Evolutionary conservation across 2,113 vertebrate species (phyloP).

Genomic region (Gadus chalcogrammus): DNA sequence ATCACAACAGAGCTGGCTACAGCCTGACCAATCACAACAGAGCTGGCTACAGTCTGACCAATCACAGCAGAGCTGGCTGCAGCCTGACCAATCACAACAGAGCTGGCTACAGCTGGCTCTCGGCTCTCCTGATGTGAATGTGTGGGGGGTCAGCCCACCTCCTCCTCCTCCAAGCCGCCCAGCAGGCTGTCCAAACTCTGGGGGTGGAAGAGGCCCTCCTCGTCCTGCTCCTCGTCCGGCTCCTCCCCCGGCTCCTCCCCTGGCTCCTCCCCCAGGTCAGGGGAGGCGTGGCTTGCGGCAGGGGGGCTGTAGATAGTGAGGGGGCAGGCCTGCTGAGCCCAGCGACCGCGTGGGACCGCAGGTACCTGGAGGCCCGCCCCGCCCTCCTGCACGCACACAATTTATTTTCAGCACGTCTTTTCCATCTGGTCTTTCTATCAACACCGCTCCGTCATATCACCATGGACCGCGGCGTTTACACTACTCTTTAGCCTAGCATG

Average conservation of each 20-base stretch:
- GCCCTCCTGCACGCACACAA: background rate
- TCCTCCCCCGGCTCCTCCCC: slow-evolving; percentile 36
- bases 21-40: no score
- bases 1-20: no score
- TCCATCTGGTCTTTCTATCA: no score
- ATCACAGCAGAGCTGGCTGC: no score
- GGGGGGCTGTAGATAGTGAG: slow-evolving; percentile 63
- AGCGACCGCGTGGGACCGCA: slow-evolving; percentile 68
- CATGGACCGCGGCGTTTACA: no score
- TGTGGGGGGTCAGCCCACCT: no score
- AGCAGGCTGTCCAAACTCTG: slow-evolving; percentile 68
- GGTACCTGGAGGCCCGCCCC: background rate
- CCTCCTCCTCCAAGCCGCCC: slow-evolving; percentile 33
- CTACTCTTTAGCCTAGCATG: background rate
- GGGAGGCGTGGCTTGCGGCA: slow-evolving; percentile 32
- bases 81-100: no score
- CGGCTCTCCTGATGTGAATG: no score
- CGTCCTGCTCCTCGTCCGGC: slow-evolving; percentile 30
- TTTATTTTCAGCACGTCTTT: no score
- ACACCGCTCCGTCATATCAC: no score
- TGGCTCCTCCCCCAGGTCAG: slow-evolving; percentile 47
- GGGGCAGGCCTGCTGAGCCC: slow-evolving; percentile 72
- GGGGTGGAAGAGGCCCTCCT: slow-evolving; percentile 56
- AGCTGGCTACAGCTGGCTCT: no score
- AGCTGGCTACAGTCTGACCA: no score